phyloP scores from a whole-genome alignment of 2,113 vertebrate species.

The Lophochroa leadbeateri region DNA sequence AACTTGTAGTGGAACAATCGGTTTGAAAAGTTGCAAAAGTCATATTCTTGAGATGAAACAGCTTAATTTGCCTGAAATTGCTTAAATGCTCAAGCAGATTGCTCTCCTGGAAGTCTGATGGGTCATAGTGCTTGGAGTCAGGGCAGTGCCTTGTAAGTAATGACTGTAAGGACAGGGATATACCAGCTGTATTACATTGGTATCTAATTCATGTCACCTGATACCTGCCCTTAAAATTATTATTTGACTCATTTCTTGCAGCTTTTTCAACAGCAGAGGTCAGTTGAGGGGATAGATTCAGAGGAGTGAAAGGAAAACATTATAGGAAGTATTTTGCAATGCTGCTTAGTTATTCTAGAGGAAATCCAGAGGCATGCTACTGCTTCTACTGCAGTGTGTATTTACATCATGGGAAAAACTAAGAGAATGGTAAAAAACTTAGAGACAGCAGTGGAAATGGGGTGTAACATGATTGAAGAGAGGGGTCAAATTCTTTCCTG shows the following conservation, averaged over 20 bases:
- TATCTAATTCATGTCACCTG: not conserved
- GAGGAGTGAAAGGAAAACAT: not conserved
- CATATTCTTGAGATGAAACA: not conserved
- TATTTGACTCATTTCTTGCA: not conserved
- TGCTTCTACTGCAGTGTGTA: not conserved
- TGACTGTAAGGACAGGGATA: not conserved
- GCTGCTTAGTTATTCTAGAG: not conserved
- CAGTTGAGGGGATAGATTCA: not conserved
- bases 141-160: not conserved
- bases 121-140: not conserved
- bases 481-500: conserved; percentile 39
- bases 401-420: conserved; percentile 18
- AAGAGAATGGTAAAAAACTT: conserved; percentile 3
- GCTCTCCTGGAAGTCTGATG: not conserved
- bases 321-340: not conserved
- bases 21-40: not conserved
- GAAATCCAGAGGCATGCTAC: not conserved
- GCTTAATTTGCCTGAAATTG: not conserved
- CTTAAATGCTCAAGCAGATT: not conserved
- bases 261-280: not conserved
- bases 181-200: not conserved
- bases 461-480: conserved; percentile 41
- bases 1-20: not conserved
- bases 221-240: not conserved
- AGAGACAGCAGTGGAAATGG: conserved; percentile 44